Base-by-base conservation (phyloP, 2,113 vertebrate genomes). In the Collichthys lucidus region DNA sequence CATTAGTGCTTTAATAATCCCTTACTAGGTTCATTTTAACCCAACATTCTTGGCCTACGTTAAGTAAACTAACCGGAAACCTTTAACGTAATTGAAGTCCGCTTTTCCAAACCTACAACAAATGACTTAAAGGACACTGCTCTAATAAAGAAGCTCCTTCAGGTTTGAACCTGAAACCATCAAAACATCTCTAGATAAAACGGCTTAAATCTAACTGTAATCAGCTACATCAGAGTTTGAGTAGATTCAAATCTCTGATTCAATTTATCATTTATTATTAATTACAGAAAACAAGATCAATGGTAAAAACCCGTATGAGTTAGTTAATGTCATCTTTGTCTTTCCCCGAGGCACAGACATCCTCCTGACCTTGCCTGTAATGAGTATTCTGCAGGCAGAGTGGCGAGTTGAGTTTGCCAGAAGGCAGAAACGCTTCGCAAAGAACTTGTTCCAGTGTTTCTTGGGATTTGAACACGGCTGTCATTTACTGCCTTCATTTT, bases 241-340 rank as follows among this genome's bases (percentile, higher is more conserved):
- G 35, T 22, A 22, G 44, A 44, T 68, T 74, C 11, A n/a, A n/a
- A n/a, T 59, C 20, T 60, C 44, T 53, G 47, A 74, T 68, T 69
- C 53, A 60, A 40, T 50, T 46, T 31, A 44, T 50, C 29, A 63
- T 62, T 63, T 42, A 20, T n/a, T 35, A n/a, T 26, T 47, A 47
- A 29, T 29, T 16, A 11, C 8, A 56, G 77, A 22, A 65, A 55
- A 55, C 19, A 14, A 16, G 20, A n/a, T 50, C 10, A 17, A n/a
- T n/a, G 61, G 26, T 61, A 50, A 65, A 78, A 52, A 26, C 64
- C n/a, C 50, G 42, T 47, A 17, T 19, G 10, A 19, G 12, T 49
- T 61, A 31, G 24, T 35, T 4, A 69, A 46, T 3, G 52, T 66
- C 61, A 31, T 60, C 61, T 63, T 22, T 24, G 29, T 44, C 44